phyloP scores from a whole-genome alignment of 2,797 vertebrate genomes.

The Caiman crocodilus region DNA sequence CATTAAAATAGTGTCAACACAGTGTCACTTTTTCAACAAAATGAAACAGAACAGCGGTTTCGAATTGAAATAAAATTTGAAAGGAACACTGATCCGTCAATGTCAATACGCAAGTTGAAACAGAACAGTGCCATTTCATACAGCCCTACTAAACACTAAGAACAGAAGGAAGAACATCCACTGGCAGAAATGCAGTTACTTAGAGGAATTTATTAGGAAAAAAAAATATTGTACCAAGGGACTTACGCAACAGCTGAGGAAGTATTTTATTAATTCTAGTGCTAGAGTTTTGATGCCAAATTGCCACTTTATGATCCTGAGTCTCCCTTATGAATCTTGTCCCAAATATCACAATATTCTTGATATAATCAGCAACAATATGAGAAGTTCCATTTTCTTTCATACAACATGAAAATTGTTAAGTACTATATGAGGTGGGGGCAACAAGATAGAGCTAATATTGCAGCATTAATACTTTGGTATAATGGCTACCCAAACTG shows the following conservation, averaged over 20 bases:
- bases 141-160: no score
- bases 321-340: background rate
- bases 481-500: background rate
- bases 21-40: no score
- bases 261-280: background rate
- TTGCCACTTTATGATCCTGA: slow-evolving; percentile 4
- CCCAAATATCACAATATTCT: background rate
- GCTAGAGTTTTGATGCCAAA: slow-evolving; percentile 14
- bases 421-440: background rate
- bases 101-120: no score
- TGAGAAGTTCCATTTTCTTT: slow-evolving; percentile 9
- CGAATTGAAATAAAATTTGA: no score
- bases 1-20: no score
- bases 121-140: no score
- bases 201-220: no score
- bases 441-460: slow-evolving; percentile 14
- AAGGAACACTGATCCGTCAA: no score
- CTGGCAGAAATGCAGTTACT: background rate
- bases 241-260: slow-evolving; percentile 20
- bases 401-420: background rate
- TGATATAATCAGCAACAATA: background rate
- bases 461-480: background rate
- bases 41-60: no score
- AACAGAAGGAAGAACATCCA: no score
- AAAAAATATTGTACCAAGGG: slow-evolving; percentile 17